Evolutionary conservation across 1,140 invertebrate species (phyloP).

Genomic region (Bombus fervidus): DNA sequence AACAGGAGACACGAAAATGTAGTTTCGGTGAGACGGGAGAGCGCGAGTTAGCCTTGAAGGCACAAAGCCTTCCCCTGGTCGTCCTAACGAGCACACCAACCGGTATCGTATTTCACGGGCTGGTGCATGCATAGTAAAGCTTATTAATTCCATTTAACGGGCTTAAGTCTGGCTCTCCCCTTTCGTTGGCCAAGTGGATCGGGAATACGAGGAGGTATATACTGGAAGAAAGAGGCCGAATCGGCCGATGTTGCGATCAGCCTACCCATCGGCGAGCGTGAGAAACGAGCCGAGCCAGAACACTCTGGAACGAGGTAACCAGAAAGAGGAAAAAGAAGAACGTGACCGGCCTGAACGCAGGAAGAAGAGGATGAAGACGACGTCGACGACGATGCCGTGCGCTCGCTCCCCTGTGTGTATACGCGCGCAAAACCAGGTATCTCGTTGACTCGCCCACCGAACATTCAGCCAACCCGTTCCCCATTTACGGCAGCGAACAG

Average conservation of each 20-base stretch:
- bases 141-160: conserved; percentile 81
- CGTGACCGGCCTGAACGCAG: not conserved
- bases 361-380: not conserved
- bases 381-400: not conserved
- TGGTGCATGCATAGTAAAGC: conserved; percentile 79
- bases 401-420: not conserved
- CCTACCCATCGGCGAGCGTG: conserved; percentile 62
- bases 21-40: conserved; percentile 42
- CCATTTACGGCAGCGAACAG: conserved; percentile 56
- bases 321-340: conserved; percentile 29
- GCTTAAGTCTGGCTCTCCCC: conserved; percentile 72
- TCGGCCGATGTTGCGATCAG: conserved; percentile 65
- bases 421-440: conserved; percentile 61
- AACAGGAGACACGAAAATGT: conserved; percentile 49
- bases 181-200: conserved; percentile 68
- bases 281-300: conserved; percentile 62
- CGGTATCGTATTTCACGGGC: conserved; percentile 79
- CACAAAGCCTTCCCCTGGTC: conserved; percentile 75
- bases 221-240: conserved; percentile 56
- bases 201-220: conserved; percentile 71
- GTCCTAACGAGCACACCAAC: conserved; percentile 73
- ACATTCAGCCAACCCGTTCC: conserved; percentile 20
- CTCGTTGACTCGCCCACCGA: conserved; percentile 50
- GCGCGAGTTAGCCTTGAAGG: conserved; percentile 71
- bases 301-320: conserved; percentile 38